These are phyloP conservation scores for Apis mellifera DNA, from an alignment of 1,140 invertebrate species.

Conservation along the genomic window Amel_HAv3.1 CM009933.2:13545501-13546000, in stretches of 20 bases:
- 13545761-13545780: conserved; percentile 64
- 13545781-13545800: conserved; percentile 54
- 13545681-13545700: not conserved
- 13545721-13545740: not conserved
- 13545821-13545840: conserved; percentile 56
- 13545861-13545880: conserved; percentile 71
- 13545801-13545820: conserved; percentile 53
- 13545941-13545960: not conserved
- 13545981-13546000: conserved; percentile 14
- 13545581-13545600: too few relatives aligned
- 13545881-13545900: conserved; percentile 71
- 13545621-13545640: not conserved
- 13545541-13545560: conserved; percentile 50
- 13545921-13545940: conserved; percentile 21
- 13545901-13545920: conserved; percentile 24
- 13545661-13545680: not conserved
- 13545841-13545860: conserved; percentile 72
- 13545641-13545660: not conserved
- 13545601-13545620: too few relatives aligned
- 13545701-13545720: not conserved
- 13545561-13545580: not conserved
- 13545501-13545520: conserved; percentile 72
- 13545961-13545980: conserved; percentile 4
- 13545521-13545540: conserved; percentile 63
- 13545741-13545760: conserved; percentile 68